A percentile compares a stretch with the other conserved stretches of the same genome.
Conservation (phyloP, 2,797 vertebrate species). For the Pseudotriccus pelzelni region DNA sequence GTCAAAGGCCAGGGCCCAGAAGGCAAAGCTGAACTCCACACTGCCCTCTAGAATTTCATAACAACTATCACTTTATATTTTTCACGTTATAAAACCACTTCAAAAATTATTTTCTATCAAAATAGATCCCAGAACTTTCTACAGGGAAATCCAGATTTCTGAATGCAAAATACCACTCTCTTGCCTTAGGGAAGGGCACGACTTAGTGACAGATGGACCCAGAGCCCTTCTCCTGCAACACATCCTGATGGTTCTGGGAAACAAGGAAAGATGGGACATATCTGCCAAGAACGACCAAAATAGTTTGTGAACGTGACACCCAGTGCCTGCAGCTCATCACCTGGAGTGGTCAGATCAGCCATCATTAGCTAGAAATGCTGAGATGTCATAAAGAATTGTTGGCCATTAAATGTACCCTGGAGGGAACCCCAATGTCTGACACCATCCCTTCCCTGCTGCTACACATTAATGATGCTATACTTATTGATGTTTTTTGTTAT, state of each 20-base stretch:
- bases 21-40: neutral
- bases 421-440: neutral
- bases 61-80: neutral
- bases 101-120: neutral
- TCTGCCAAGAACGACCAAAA: neutral
- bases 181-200: neutral
- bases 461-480: neutral
- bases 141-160: neutral
- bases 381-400: neutral
- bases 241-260: neutral
- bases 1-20: neutral
- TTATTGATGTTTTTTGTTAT: neutral
- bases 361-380: neutral
- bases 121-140: neutral
- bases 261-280: neutral
- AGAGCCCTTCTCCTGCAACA: neutral
- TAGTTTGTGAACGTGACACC: neutral
- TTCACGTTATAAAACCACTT: neutral
- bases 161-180: neutral
- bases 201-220: neutral
- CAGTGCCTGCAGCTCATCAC: neutral
- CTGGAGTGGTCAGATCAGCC: rapidly evolving
- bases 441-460: neutral
- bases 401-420: neutral
- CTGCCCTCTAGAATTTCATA: neutral